Base-by-base conservation (phyloP, 2,888 invertebrate genomes). In the Drosophila pseudotalamancana region DNA sequence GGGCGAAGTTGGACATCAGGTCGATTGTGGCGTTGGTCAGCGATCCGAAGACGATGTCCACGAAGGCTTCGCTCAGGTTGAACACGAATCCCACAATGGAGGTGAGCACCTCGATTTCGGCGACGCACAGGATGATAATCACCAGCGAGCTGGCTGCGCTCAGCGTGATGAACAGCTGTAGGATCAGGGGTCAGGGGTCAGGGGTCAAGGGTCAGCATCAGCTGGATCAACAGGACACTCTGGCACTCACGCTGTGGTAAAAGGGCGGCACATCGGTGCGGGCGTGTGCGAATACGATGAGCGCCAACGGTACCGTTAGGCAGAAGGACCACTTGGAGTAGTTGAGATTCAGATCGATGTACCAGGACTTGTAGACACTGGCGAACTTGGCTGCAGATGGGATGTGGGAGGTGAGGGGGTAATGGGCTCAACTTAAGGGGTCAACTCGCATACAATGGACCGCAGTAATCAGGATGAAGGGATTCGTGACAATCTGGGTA, bases 401-500 rank as follows among this genome's bases (percentile, higher is more conserved):
- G 14, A 16, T 1, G 1, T n/a, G 6, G 3, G 21, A 8, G 19
- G 14, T 1, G 23, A 25, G 6, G 4, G 18, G 39, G n/a, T 11
- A 16, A 6, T 4, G n/a, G 16, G 16, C 31, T 8, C 1, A 14
- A 14, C n/a, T n/a, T n/a, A n/a, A n/a, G n/a, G 32, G 9, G 4
- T 37, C 8, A 9, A 6, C 1, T 9, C 14, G 4, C 81, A 43
- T 68, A 89, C 90, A 59, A 1, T 82, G 53, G 0, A 63, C 16
- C 0, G 63, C 46, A 0, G 56, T 21, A 0, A 75, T 34, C 11
- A 73, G 14, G 0, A 73, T 6, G 9, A 86, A 61, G 0, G 90
- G 88, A 39, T 72, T 69, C 5, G 60, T 59, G 0, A 86, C 23
- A 1, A 89, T 53, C 55, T 90, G 88, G 0, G 72, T n/a, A 16